Evolutionary conservation across 2,797 vertebrate species (phyloP).

Genomic region (Ataeniobius toweri): DNA sequence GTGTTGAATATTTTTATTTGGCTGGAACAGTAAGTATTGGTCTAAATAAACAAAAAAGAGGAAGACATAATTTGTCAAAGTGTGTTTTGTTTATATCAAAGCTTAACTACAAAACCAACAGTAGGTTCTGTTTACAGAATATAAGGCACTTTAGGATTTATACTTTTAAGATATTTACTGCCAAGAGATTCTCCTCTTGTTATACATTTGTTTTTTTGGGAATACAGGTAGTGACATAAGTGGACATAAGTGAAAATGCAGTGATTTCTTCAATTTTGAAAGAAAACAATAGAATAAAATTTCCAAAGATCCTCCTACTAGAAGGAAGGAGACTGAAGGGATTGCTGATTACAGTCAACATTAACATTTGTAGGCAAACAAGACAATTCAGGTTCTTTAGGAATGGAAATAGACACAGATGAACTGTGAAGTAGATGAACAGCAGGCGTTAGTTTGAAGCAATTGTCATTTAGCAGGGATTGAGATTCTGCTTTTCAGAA

Average conservation of each 20-base stretch:
- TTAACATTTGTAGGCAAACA: slow-evolving; percentile 17
- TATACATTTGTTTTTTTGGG: neutral
- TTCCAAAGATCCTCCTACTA: neutral
- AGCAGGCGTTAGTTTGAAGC: neutral
- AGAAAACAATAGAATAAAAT: neutral
- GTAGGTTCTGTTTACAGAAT: neutral
- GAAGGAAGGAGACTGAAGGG: neutral
- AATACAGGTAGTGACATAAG: too few relatives aligned
- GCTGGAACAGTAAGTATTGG: neutral
- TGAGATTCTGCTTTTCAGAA: neutral
- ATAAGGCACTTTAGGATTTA: neutral
- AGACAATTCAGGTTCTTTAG: neutral
- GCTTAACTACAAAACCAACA: neutral
- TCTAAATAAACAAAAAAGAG: neutral
- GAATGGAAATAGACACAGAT: slow-evolving; percentile 2
- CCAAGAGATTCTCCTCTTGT: neutral
- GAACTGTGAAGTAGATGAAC: neutral
- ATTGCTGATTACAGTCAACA: neutral
- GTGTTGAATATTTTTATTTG: neutral
- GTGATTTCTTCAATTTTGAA: neutral
- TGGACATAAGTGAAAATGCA: neutral
- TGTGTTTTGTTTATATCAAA: neutral
- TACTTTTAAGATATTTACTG: neutral
- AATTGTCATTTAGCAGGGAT: neutral
- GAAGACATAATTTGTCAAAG: neutral